Conservation (phyloP, 2,888 invertebrate species). For the Stenoptilia bipunctidactyla region DNA sequence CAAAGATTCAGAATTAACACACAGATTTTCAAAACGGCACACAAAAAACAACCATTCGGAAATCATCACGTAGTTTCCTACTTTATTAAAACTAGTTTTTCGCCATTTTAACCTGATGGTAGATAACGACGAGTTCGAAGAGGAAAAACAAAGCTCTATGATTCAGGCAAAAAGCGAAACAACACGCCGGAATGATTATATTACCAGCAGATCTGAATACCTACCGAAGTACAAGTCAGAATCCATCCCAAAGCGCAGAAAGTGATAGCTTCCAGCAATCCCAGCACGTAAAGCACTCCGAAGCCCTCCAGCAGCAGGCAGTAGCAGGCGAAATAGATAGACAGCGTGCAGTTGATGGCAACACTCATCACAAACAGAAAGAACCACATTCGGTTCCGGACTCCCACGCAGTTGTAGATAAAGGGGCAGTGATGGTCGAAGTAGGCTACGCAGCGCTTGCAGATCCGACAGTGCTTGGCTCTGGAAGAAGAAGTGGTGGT, state of each 20-base stretch:
- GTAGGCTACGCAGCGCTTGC: slow-evolving; percentile 89
- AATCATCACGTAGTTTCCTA: too few species aligned
- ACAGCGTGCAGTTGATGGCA: slow-evolving; percentile 88
- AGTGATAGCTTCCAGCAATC: slow-evolving; percentile 83
- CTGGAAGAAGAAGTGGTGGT: too few species aligned
- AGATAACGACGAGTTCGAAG: too few species aligned
- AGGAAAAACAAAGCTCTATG: too few species aligned
- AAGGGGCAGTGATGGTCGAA: slow-evolving; percentile 97
- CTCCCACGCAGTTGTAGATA: slow-evolving; percentile 94
- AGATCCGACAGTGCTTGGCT: slow-evolving; percentile 93
- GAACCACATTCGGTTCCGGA: slow-evolving; percentile 94
- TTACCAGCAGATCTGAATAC: too few species aligned
- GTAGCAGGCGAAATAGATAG: slow-evolving; percentile 89
- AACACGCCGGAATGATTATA: too few species aligned
- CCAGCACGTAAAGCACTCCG: slow-evolving; percentile 86
- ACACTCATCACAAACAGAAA: slow-evolving; percentile 90
- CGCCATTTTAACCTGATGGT: too few species aligned
- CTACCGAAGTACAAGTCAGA: slow-evolving; percentile 88
- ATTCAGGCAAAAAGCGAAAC: too few species aligned
- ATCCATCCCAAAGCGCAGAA: slow-evolving; percentile 91
- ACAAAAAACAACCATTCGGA: too few species aligned
- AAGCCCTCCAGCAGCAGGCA: slow-evolving; percentile 88
- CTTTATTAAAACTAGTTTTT: too few species aligned
- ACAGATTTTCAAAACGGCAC: too few species aligned
- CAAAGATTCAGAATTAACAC: too few species aligned